These are phyloP conservation scores for Xerus rutilus DNA, from an alignment of 2,797 vertebrate genomes.

Conservation along the genomic window DNA sequence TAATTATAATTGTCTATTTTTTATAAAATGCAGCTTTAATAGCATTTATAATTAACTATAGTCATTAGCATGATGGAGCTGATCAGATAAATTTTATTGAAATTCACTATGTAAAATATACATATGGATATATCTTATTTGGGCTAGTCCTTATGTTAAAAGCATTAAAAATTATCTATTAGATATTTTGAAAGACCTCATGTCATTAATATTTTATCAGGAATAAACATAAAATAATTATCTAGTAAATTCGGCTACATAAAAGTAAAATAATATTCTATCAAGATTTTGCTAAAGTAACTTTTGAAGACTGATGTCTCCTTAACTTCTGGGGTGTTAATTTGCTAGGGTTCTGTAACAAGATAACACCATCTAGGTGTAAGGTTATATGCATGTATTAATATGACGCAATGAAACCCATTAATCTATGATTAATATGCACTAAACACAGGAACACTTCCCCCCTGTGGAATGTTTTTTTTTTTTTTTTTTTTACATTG, in stretches of 20 bases:
- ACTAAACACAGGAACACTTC: no score
- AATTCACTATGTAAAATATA: conserved; percentile 1
- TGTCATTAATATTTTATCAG: not conserved
- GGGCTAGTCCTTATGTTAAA: not conserved
- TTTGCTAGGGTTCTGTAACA: not conserved
- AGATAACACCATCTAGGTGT: not conserved
- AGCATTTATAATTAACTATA: conserved; percentile 76
- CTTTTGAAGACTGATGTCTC: not conserved
- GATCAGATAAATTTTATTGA: conserved; percentile 72
- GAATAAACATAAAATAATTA: not conserved
- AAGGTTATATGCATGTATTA: not conserved
- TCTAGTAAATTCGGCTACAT: not conserved
- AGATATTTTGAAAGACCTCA: not conserved
- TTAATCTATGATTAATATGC: no score
- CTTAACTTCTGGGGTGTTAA: not conserved
- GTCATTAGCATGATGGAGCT: conserved; percentile 72
- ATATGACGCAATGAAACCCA: no score
- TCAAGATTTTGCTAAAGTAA: not conserved
- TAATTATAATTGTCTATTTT: conserved; percentile 77
- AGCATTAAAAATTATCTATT: not conserved
- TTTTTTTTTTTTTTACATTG: not conserved
- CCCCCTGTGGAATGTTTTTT: no score
- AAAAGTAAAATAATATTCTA: not conserved
- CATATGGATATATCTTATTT: conserved; percentile 12
- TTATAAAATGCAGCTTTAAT: conserved; percentile 72